Evolutionary conservation across 2,797 vertebrate species (phyloP), one percentile per base, ranked within the genome.

Genomic region (Sebastes steindachneri): DNA sequence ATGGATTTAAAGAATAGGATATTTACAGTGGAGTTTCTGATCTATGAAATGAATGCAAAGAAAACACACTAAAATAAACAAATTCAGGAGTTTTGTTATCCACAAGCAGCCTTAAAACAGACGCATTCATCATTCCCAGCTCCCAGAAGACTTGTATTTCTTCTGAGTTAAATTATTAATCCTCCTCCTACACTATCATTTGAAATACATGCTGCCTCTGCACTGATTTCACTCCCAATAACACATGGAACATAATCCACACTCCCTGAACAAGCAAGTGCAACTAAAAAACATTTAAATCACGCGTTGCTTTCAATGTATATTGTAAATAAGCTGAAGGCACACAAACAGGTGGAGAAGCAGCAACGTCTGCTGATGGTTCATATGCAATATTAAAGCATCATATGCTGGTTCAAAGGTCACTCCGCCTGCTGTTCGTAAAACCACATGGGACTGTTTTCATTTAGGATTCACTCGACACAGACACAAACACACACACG

Each of bases 351-450:
- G 87, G 93, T 91, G 88, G 88, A 86, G 72, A 66, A 70, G 84
- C 75, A 84, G 84, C 66, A 4, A 29, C 69, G 68, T 79, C 81
- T 85, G 82, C 81, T 88, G 51, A 67, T 21, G 77, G 66, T 77
- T 87, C 68, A 79, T 77, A 88, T 89, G 87, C 75, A 80, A 91
- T 90, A 94, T 93, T 88, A 90, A 93, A 86, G 90, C 87, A 90
- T 94, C 87, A 86, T 90, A 89, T 82, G 83, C 63, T 12, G 80
- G 92, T 91, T 93, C 92, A 92, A 90, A 91, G 92, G 89, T 93
- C 90, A 90, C 74, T 35, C 76, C 57, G 87, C 92, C 91, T 85
- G 87, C 90, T 93, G 93, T 85, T 92, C 82, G 67, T 73, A 25
- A 89, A 90, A 62, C 87, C 92, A 92, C 92, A 88, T 83, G 91